Evolutionary conservation across 1,140 invertebrate genomes (phyloP).

Genomic region (Agraylea sexmaculata): DNA sequence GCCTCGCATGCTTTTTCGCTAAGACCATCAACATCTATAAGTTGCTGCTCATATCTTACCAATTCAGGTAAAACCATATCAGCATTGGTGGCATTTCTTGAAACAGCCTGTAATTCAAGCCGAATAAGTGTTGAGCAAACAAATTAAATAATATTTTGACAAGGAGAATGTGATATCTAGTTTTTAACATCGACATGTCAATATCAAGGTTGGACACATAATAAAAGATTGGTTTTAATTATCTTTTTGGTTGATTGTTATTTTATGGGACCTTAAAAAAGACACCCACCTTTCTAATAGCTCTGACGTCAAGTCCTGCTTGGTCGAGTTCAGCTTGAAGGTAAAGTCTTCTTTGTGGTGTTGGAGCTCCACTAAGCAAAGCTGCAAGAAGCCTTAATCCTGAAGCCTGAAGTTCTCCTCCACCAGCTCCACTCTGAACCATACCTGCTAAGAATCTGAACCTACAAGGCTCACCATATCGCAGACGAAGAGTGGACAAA

Average conservation of each 20-base stretch:
- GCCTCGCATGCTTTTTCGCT: conserved; percentile 43
- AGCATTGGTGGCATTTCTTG: conserved; percentile 35
- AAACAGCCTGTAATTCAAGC: conserved; percentile 34
- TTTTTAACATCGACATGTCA: not conserved
- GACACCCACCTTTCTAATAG: conserved; percentile 53
- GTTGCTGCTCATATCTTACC: conserved; percentile 54
- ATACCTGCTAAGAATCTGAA: conserved; percentile 85
- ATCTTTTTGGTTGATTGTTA: conserved; percentile 4
- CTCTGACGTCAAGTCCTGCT: conserved; percentile 63
- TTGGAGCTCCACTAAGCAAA: conserved; percentile 61
- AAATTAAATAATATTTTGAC: conserved; percentile 9
- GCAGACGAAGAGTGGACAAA: conserved; percentile 72
- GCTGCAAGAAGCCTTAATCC: conserved; percentile 78
- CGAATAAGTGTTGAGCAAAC: not conserved
- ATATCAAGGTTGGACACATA: too few relatives aligned
- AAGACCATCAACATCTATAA: conserved; percentile 57
- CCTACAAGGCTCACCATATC: conserved; percentile 83
- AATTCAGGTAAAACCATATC: conserved; percentile 53
- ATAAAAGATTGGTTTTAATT: too few relatives aligned
- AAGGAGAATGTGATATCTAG: not conserved
- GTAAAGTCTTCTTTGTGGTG: conserved; percentile 66
- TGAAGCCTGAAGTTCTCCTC: conserved; percentile 62
- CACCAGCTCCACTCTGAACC: conserved; percentile 52
- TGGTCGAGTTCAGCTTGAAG: conserved; percentile 81
- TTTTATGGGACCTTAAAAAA: not conserved